Base-by-base conservation (phyloP, 2,113 vertebrate genomes). In the Austrofundulus limnaeus region DNA sequence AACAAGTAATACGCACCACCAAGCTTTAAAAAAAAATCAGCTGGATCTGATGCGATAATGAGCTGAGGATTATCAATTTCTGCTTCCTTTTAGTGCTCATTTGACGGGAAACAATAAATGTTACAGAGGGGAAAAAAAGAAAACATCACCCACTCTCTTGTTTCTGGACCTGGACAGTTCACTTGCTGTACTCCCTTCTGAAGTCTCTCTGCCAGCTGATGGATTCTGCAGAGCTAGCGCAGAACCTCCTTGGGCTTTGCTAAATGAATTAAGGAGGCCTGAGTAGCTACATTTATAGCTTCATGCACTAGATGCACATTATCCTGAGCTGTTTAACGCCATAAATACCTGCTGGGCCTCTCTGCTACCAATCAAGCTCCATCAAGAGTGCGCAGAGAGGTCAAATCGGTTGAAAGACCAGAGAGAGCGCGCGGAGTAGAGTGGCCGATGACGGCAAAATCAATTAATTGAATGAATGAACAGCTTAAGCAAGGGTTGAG, bases 391-490 rank as follows among this genome's bases (percentile, higher is more conserved):
- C 78, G 47, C 66, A 82, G 82, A 85, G 80, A 81, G 72, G 62
- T 59, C 31, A 52, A 50, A 59, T 48, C 66, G 82, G 77, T 66
- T 61, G 75, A 75, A 60, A 81, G 72, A 73, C 77, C 69, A 63
- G 66, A 75, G 71, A 61, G 49, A 63, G 67, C 14, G 1, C 15
- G 19, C 48, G 13, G 45, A 72, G 70, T 5, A 82, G 74, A 84
- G 80, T 45, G 76, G 82, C 66, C 78, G 67, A 82, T 77, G 81
- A 85, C 78, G 63, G 76, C 41, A 46, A 78, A 86, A 89, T 89
- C 87, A 45, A 90, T 89, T 84, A 61, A 85, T 80, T 59, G 45
- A 81, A 86, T 85, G 70, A 90, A 71, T 86, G 89, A 87, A 81
- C 85, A 81, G 82, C 84, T 85, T 79, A 61, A 78, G 51, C 6